Evolutionary conservation across 2,888 invertebrate species (phyloP).

Genomic region (Urechis unicinctus): DNA sequence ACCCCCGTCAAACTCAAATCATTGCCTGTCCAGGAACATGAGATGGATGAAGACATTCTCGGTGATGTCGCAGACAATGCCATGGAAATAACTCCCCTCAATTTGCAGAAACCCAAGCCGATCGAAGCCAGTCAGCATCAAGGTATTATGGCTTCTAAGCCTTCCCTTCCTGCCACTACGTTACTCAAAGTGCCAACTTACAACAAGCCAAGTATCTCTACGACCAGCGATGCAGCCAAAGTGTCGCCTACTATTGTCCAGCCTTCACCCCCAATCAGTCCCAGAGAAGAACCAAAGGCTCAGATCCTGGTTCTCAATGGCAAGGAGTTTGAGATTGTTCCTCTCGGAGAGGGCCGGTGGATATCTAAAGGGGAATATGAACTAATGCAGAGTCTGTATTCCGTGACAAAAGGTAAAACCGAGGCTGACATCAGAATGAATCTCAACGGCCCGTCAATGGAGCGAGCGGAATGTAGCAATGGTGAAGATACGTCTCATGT

Average conservation of each 20-base stretch:
- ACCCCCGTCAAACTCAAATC: conserved; percentile 16
- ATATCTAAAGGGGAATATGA: conserved; percentile 23
- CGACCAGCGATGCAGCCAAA: neutral
- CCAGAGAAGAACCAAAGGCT: conserved; percentile 2
- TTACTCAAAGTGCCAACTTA: neutral
- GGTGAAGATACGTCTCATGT: no score
- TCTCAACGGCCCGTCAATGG: no score
- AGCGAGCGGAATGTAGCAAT: no score
- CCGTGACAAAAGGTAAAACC: neutral
- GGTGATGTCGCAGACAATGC: no score
- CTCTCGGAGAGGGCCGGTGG: conserved; percentile 23
- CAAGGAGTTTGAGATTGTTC: conserved; percentile 24
- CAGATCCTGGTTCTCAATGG: conserved; percentile 26
- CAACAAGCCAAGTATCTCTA: neutral
- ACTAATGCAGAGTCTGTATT: conserved; percentile 13
- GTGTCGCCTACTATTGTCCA: neutral
- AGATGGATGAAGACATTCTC: neutral
- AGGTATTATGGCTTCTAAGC: no score
- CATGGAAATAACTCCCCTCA: no score
- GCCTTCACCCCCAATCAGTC: neutral
- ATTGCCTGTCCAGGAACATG: neutral
- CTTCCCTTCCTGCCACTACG: no score
- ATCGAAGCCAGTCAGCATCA: no score
- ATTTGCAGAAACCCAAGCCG: no score
- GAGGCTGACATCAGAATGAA: neutral